Evolutionary conservation across 2,797 vertebrate species (phyloP), one percentile per base, ranked within the genome.

Genomic region (Phalloptychus januarius): DNA sequence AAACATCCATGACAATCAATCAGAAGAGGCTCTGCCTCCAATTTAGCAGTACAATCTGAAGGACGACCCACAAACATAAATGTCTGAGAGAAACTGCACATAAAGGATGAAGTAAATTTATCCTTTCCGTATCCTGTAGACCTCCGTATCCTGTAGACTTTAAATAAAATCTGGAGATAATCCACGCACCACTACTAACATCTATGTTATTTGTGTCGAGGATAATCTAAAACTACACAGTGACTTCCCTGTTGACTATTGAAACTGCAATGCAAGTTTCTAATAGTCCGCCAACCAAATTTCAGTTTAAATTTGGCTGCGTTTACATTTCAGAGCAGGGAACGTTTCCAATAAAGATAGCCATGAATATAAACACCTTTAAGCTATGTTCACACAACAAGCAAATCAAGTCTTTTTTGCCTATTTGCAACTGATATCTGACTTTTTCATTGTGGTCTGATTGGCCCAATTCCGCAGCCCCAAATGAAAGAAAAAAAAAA

Each of bases 1-100:
- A n/a, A 74, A 40, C 61, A 79, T 23, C 38, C 80, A n/a, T 18
- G 23, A 46, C 2, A 2, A 70, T 44, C 40, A 71, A 44, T 71
- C 12, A 71, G 25, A 28, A 71, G 40, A 71, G 33, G 65, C 65
- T 40, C 42, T 42, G 38, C 11, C 38, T 67, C 40, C 36, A 40
- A 25, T 67, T 40, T 67, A 67, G 38, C 20, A 11, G 63, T 13
- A 40, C 25, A n/a, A 28, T 28, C 18, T 71, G 28, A 28, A 44
- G 25, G 67, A 15, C 12, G 25, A 28, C 12, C 40, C 40, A 40
- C 2, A n/a, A 44, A 44, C 40, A 71, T n/a, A 15, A 42, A 44
- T 3, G 7, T 71, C 40, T 12, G 25, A n/a, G 11, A 42, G 23
- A 69, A 40, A 40, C 65, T 42, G 23, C 3, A 65, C 61, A 69